These are phyloP conservation scores for Cavia porcellus DNA, from an alignment of 2,113 vertebrate species.

Conservation along the genomic window DNA sequence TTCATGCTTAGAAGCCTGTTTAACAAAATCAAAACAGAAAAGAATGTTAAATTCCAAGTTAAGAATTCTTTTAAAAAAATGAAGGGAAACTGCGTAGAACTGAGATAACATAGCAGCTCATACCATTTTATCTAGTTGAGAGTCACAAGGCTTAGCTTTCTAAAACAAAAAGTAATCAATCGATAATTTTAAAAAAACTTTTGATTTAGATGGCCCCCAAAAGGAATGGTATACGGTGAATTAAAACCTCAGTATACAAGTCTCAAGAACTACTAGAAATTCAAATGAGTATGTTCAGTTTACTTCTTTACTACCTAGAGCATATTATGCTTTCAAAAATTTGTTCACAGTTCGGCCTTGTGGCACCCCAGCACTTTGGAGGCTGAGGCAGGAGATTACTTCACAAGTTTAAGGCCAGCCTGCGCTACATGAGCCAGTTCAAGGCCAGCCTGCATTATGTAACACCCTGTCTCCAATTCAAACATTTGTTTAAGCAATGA, in stretches of 20 bases:
- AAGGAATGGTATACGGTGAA: neutral
- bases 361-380: neutral
- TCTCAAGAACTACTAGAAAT: neutral
- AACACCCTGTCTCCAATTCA: neutral
- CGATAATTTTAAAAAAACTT: neutral
- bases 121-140: slow-evolving; percentile 48
- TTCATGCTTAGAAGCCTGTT: slow-evolving; percentile 95
- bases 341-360: neutral
- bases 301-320: slow-evolving; percentile 36
- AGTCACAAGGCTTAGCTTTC: neutral
- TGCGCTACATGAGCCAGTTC: neutral
- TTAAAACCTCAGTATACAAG: neutral
- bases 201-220: neutral
- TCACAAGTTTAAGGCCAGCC: neutral
- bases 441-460: neutral
- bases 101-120: neutral
- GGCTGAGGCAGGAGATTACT: neutral
- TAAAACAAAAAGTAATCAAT: neutral
- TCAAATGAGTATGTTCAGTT: neutral
- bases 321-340: neutral
- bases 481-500: neutral
- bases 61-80: slow-evolving; percentile 48
- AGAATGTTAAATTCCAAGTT: slow-evolving; percentile 83
- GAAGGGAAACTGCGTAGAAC: slow-evolving; percentile 60
- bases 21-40: slow-evolving; percentile 82